Evolutionary conservation across 2,888 invertebrate genomes (phyloP).

Genomic region (Caenorhabditis sp.): DNA sequence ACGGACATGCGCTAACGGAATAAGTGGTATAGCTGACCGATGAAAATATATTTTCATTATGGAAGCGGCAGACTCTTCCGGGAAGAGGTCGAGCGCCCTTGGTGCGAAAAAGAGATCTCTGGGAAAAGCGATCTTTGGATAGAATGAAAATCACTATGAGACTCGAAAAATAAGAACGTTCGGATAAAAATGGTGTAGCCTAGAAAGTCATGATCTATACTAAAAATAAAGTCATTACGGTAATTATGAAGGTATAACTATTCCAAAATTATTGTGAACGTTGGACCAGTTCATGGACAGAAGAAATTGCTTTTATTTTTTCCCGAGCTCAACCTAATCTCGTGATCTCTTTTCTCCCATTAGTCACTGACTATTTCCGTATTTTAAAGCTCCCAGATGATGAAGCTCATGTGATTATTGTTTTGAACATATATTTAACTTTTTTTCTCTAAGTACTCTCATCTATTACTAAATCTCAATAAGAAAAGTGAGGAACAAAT

Average conservation of each 20-base stretch:
- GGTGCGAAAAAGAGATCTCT: not conserved
- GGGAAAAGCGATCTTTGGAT: not conserved
- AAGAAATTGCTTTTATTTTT: slow-evolving; percentile 12
- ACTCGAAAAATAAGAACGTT: not conserved
- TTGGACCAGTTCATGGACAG: not conserved
- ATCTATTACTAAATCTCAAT: not conserved
- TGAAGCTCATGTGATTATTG: slow-evolving; percentile 47
- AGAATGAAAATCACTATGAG: not conserved
- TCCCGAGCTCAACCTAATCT: slow-evolving; percentile 31
- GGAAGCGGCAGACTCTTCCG: not conserved
- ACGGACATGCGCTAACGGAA: too few species aligned
- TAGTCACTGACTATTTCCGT: slow-evolving; percentile 44
- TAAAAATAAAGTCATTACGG: too few species aligned
- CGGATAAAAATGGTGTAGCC: too few species aligned
- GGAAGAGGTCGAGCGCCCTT: not conserved
- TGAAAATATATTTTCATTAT: too few species aligned
- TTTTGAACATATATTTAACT: slow-evolving; percentile 30
- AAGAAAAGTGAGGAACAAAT: slow-evolving; percentile 5
- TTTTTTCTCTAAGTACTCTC: slow-evolving; percentile 17
- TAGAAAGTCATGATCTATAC: too few species aligned
- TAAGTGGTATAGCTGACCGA: too few species aligned
- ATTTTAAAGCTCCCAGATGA: slow-evolving; percentile 18
- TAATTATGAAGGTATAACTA: too few species aligned
- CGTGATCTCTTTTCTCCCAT: slow-evolving; percentile 7
- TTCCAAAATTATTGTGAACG: slow-evolving; percentile 1